Percentiles rank a stretch among this genome's conserved stretches.
Evolutionary conservation across 2,797 vertebrate genomes (phyloP).

Genomic region (Distichodus sexfasciatus): DNA sequence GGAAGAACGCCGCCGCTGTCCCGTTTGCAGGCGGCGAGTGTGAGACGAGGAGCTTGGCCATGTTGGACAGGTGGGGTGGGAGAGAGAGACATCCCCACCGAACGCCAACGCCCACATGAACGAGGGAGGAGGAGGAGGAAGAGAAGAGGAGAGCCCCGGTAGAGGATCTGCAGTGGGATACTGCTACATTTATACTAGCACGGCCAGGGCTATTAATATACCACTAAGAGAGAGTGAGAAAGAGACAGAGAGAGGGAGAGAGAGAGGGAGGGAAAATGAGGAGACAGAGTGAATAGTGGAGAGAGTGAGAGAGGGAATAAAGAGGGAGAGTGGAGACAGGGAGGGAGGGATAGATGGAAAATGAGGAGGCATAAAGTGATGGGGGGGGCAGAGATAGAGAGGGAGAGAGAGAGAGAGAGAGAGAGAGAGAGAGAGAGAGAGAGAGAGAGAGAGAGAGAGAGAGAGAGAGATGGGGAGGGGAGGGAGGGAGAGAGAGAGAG

Average conservation of each 20-base stretch:
- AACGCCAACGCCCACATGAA: slow-evolving; percentile 7
- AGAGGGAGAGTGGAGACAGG: too few species aligned
- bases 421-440: too few species aligned
- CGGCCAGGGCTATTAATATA: slow-evolving; percentile 21
- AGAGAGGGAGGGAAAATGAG: background rate
- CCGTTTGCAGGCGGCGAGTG: slow-evolving; percentile 3
- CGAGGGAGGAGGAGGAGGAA: background rate
- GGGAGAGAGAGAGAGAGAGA: background rate
- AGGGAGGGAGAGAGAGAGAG: background rate
- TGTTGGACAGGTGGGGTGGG: slow-evolving; percentile 27
- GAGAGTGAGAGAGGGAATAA: too few species aligned
- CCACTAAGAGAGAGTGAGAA: background rate
- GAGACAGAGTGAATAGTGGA: background rate
- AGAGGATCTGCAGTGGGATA: background rate
- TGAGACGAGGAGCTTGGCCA: slow-evolving; percentile 1
- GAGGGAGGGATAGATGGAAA: background rate
- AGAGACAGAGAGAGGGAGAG: background rate
- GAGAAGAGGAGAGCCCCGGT: background rate
- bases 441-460: too few species aligned
- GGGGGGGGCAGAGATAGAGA: background rate
- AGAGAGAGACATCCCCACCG: background rate
- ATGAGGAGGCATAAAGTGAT: too few species aligned
- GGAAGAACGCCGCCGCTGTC: background rate
- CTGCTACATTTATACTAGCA: slow-evolving; percentile 12
- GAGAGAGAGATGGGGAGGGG: background rate